Evolutionary conservation across 2,888 invertebrate species (phyloP).

Genomic region (Tinea trinotella): DNA sequence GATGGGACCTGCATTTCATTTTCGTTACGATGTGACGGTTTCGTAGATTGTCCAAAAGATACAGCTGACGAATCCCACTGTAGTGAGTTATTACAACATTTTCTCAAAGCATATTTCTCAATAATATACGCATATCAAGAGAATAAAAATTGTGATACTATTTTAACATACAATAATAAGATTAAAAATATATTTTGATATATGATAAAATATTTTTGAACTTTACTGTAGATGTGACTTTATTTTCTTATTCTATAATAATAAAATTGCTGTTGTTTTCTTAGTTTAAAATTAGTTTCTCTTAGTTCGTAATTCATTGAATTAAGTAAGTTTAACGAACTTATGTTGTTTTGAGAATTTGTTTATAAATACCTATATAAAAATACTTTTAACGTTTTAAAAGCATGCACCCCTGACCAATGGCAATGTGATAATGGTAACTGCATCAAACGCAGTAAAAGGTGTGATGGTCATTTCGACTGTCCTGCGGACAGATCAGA

Average conservation of each 20-base stretch:
- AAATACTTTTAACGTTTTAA: slow-evolving; percentile 25
- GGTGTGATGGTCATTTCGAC: slow-evolving; percentile 79
- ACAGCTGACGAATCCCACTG: slow-evolving; percentile 75
- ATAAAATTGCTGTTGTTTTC: too few relatives aligned
- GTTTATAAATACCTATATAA: not conserved
- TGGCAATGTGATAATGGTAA: slow-evolving; percentile 83
- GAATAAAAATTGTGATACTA: too few relatives aligned
- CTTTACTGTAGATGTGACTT: too few relatives aligned
- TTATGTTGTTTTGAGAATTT: not conserved
- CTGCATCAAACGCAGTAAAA: slow-evolving; percentile 73
- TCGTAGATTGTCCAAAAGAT: slow-evolving; percentile 77
- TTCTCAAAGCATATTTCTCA: too few relatives aligned
- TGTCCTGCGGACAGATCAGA: slow-evolving; percentile 81
- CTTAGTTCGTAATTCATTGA: too few relatives aligned
- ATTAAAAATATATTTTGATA: too few relatives aligned
- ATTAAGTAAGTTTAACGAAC: too few relatives aligned
- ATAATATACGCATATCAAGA: too few relatives aligned
- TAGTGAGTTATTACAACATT: slow-evolving; percentile 61
- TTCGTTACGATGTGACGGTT: slow-evolving; percentile 79
- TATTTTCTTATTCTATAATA: too few relatives aligned
- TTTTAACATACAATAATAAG: too few relatives aligned
- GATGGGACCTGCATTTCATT: slow-evolving; percentile 82
- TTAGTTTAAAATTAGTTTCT: too few relatives aligned
- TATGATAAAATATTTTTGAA: too few relatives aligned
- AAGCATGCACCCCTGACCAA: slow-evolving; percentile 78